Base-by-base conservation (phyloP, 2,888 invertebrate genomes). In the Scaptomyza cyrtandrae region DNA sequence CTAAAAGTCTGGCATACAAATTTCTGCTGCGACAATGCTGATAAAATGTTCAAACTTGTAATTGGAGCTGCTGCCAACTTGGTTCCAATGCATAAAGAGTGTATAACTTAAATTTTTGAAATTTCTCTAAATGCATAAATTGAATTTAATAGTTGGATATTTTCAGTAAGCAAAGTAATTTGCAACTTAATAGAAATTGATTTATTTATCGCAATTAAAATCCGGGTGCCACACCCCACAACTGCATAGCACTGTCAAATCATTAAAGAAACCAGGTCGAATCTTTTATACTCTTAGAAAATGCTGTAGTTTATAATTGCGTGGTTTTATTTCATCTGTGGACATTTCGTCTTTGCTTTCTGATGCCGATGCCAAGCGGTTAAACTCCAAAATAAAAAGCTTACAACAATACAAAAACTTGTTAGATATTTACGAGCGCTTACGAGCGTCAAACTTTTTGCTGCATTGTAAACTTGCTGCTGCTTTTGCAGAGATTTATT, bases 21-120 rank as follows among this genome's bases (percentile, higher is more conserved):
- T 70, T 71, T 70, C 58, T 64, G 62, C 60, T 68, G 69, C 67
- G 64, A 85, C 87, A 84, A 45, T 65, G 76, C 72, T 72, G 83
- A 88, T 82, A 85, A 88, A 82, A 58, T 65, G 59, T 39, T 72
- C 56, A 44, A 69, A 52, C 56, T 70, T 64, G 33, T 33, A 27
- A 11, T 29, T 46, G 3, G 13, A 24, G 6, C 14, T 13, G 6
- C 7, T 50, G 7, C 45, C 41, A 64, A 54, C 14, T 53, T 54
- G 6, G 61, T 71, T 71, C 55, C 60, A 71, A 67, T 62, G 43
- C 57, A 13, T 27, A 41, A 48, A 63, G 45, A 50, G 43, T 16
- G 10, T 6, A 44, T 24, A 19, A 14, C 48, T 55, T 60, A 6
- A 44, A 57, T 45, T 11, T 9, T 16, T 9, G 19, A 16, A 31